Percentiles rank a stretch among this genome's conserved stretches.
These are phyloP conservation scores for Misgurnus mizolepis DNA, from an alignment of 2,113 vertebrate species.

Conservation along the genomic window DNA sequence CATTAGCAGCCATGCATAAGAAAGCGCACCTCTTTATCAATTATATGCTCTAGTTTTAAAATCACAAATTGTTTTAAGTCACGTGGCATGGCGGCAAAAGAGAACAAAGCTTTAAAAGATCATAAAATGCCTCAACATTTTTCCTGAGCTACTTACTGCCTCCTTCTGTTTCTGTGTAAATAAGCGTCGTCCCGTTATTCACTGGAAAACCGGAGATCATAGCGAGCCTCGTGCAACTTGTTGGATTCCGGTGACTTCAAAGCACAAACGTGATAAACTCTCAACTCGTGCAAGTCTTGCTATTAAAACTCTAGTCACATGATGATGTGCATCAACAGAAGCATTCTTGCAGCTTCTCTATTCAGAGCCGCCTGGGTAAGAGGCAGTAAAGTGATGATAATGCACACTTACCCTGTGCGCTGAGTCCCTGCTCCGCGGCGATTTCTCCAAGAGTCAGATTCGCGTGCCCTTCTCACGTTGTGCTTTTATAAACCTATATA, in stretches of 20 bases:
- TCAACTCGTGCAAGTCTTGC: background rate
- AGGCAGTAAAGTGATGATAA: background rate
- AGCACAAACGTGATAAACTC: background rate
- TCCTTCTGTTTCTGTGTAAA: background rate
- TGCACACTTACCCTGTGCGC: conserved; percentile 5
- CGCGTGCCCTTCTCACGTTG: background rate
- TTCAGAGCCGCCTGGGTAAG: background rate
- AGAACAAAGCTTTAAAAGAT: background rate
- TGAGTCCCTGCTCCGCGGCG: background rate
- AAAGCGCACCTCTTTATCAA: conserved; percentile 11
- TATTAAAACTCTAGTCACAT: background rate
- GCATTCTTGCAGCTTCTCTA: background rate
- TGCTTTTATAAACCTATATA: conserved; percentile 28
- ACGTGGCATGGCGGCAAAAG: no score
- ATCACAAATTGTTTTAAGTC: background rate
- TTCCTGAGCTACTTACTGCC: background rate
- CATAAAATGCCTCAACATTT: background rate
- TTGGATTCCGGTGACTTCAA: background rate
- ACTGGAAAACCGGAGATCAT: background rate
- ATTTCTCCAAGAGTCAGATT: background rate
- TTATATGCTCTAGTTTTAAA: background rate
- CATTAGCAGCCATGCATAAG: background rate
- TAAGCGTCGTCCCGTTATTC: background rate
- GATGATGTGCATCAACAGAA: background rate
- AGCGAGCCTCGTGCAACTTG: background rate